phyloP scores from a whole-genome alignment of 2,888 invertebrate species.

The Malthinus flaveolus region DNA sequence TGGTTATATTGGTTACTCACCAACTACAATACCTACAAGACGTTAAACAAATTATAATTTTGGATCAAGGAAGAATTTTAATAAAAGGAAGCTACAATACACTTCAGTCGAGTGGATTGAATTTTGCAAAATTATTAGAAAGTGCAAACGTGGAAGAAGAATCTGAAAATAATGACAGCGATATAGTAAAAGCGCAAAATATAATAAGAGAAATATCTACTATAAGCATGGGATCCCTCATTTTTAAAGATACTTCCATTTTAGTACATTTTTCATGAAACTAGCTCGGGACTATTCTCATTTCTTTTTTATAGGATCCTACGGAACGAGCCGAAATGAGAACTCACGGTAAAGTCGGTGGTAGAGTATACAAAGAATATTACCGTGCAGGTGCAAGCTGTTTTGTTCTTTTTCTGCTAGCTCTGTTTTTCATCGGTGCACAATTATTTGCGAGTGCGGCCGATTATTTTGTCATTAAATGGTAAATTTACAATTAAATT shows the following conservation, averaged over 20 bases:
- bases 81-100: conserved; percentile 52
- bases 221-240: too few relatives aligned
- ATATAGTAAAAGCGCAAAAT: too few relatives aligned
- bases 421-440: conserved; percentile 58
- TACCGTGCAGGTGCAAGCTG: conserved; percentile 62
- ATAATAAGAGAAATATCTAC: too few relatives aligned
- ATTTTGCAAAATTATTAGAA: conserved; percentile 52
- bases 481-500: conserved; percentile 33
- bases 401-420: conserved; percentile 56
- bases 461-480: conserved; percentile 49
- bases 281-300: too few relatives aligned
- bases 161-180: too few relatives aligned
- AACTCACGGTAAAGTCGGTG: conserved; percentile 59
- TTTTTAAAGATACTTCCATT: too few relatives aligned
- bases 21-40: conserved; percentile 68
- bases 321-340: conserved; percentile 56
- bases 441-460: conserved; percentile 53
- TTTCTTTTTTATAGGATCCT: conserved; percentile 50
- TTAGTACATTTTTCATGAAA: too few relatives aligned
- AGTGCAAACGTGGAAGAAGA: not conserved
- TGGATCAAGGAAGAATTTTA: conserved; percentile 54
- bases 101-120: conserved; percentile 53
- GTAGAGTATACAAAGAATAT: conserved; percentile 59
- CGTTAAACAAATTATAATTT: conserved; percentile 43
- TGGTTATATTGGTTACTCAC: conserved; percentile 68